These are phyloP conservation scores for Astreopora myriophthalma DNA, from an alignment of 64 coral and sea anemone species.

Conservation along the genomic window DNA sequence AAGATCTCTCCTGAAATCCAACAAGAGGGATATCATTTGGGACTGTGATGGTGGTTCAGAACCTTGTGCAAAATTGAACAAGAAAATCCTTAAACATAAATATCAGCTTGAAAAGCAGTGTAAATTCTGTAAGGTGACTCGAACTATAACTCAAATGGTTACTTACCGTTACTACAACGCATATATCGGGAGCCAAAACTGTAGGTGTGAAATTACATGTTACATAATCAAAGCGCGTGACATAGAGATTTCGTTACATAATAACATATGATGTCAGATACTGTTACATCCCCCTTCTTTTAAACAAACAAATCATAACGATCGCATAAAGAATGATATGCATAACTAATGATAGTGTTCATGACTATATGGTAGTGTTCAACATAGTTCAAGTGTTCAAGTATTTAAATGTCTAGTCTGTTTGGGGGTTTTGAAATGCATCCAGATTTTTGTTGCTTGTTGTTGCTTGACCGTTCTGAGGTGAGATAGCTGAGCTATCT, in stretches of 20 bases:
- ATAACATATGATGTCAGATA: neutral
- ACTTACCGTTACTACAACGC: neutral
- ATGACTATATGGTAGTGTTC: neutral
- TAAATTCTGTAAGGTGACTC: too few species aligned
- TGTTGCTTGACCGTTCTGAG: neutral
- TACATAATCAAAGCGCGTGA: neutral
- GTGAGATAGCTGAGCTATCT: too few species aligned
- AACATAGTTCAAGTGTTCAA: neutral
- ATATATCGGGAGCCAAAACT: neutral
- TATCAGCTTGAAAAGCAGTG: too few species aligned
- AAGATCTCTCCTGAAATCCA: too few species aligned
- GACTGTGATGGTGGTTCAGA: too few species aligned
- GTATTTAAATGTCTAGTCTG: constrained; percentile 42
- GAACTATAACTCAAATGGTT: neutral
- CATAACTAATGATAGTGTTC: neutral
- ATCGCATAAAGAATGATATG: neutral
- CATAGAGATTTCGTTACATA: neutral
- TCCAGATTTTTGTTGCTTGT: constrained; percentile 31
- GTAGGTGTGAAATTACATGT: neutral
- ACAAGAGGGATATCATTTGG: too few species aligned
- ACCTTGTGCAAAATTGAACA: too few species aligned
- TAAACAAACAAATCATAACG: neutral
- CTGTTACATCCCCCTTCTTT: neutral
- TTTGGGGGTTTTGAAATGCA: constrained; percentile 21
- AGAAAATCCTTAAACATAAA: too few species aligned